phyloP scores from a whole-genome alignment of 2,888 invertebrate species.

The Tiliacea citrago region DNA sequence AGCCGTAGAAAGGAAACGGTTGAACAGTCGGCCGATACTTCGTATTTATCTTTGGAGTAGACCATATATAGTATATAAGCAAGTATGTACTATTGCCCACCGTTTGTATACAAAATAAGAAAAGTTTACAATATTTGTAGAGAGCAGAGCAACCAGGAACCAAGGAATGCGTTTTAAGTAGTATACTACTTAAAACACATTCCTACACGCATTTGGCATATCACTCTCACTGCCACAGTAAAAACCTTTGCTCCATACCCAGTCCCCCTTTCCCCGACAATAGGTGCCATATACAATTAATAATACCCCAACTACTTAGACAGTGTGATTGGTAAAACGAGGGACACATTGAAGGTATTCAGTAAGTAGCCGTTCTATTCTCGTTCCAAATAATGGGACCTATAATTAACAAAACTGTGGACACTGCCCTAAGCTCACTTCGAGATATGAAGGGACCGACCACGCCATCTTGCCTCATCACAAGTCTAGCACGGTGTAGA shows the following conservation, averaged over 20 bases:
- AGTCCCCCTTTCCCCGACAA: background rate
- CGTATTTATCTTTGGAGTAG: too few relatives aligned
- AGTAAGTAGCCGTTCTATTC: background rate
- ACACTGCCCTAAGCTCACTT: background rate
- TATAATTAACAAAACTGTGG: background rate
- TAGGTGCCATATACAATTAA: slow-evolving; percentile 22
- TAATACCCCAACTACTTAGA: too few relatives aligned
- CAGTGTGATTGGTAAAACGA: background rate
- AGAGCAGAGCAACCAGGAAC: background rate
- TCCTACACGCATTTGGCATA: background rate
- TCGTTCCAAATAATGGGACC: background rate
- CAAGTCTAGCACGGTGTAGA: background rate
- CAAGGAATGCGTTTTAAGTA: too few relatives aligned
- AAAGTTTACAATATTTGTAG: background rate
- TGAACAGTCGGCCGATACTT: too few relatives aligned
- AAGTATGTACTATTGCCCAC: background rate
- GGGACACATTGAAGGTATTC: background rate
- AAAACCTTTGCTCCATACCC: background rate
- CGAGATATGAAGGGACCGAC: background rate
- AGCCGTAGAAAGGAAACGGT: too few relatives aligned
- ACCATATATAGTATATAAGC: too few relatives aligned
- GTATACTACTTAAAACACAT: too few relatives aligned
- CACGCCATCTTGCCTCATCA: background rate
- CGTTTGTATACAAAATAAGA: background rate
- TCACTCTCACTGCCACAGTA: background rate